Percentiles rank a stretch among this genome's conserved stretches.
Evolutionary conservation across 2,113 vertebrate genomes (phyloP).

Genomic region (Anarrhichthys ocellatus): DNA sequence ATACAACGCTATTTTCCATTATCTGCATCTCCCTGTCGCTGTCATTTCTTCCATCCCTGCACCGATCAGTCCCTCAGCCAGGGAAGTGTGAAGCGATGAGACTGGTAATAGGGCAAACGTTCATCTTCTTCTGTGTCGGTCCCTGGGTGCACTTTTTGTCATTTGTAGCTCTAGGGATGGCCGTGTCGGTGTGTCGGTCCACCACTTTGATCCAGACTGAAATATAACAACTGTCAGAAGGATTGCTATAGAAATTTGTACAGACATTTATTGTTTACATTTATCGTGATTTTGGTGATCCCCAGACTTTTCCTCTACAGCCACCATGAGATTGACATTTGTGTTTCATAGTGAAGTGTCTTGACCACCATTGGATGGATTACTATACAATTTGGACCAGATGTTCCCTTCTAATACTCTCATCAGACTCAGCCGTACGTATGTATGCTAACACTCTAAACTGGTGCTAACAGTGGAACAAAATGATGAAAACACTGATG

Average conservation of each 20-base stretch:
- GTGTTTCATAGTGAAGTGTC: background rate
- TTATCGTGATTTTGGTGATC: background rate
- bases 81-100: slow-evolving; percentile 1
- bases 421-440: background rate
- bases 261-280: background rate
- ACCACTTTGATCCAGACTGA: background rate
- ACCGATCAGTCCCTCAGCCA: background rate
- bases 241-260: background rate
- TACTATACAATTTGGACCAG: background rate
- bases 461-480: background rate
- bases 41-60: slow-evolving; percentile 7
- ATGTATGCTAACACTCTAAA: background rate
- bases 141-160: background rate
- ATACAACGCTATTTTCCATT: slow-evolving; percentile 11
- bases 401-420: background rate
- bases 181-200: background rate
- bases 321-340: background rate
- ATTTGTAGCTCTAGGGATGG: background rate
- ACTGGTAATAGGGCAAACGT: background rate
- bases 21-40: slow-evolving; percentile 13
- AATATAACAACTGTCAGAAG: background rate
- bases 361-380: background rate
- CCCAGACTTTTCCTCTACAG: background rate
- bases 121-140: background rate
- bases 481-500: background rate